Conservation (phyloP, 2,888 invertebrate species). For the Synanthedon vespiformis region DNA sequence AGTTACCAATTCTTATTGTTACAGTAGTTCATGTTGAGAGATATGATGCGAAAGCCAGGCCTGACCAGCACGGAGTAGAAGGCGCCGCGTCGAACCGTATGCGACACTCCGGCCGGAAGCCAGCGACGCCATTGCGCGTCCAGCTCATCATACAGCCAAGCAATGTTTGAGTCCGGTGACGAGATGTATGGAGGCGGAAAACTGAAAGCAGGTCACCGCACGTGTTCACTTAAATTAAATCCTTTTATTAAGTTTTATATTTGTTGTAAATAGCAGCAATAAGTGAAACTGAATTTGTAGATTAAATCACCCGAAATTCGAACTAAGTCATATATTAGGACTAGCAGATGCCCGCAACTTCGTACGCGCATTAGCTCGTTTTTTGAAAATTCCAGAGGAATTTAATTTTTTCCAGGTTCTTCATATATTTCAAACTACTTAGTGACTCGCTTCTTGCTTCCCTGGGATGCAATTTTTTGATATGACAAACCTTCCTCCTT, state of each 20-base stretch:
- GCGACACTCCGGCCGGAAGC: slow-evolving; percentile 89
- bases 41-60: slow-evolving; percentile 91
- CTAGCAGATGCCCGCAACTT: too few relatives aligned
- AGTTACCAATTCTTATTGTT: slow-evolving; percentile 92
- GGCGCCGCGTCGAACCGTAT: slow-evolving; percentile 87
- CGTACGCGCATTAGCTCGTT: too few relatives aligned
- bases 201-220: slow-evolving; percentile 55
- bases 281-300: background rate
- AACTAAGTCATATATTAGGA: too few relatives aligned
- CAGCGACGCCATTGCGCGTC: slow-evolving; percentile 92
- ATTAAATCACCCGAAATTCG: too few relatives aligned
- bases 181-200: slow-evolving; percentile 90
- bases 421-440: too few relatives aligned
- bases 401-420: too few relatives aligned
- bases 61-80: slow-evolving; percentile 92
- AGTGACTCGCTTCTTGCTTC: too few relatives aligned
- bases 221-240: too few relatives aligned
- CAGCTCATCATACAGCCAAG: slow-evolving; percentile 93
- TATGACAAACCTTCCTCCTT: too few relatives aligned
- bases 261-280: background rate
- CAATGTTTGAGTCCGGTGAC: slow-evolving; percentile 82
- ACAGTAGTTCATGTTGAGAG: slow-evolving; percentile 97
- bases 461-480: too few relatives aligned
- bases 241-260: background rate
- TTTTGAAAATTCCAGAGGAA: too few relatives aligned